These are phyloP conservation scores for Halictus quadricinctus DNA, from an alignment of 2,888 invertebrate genomes.

Conservation along the genomic window DNA sequence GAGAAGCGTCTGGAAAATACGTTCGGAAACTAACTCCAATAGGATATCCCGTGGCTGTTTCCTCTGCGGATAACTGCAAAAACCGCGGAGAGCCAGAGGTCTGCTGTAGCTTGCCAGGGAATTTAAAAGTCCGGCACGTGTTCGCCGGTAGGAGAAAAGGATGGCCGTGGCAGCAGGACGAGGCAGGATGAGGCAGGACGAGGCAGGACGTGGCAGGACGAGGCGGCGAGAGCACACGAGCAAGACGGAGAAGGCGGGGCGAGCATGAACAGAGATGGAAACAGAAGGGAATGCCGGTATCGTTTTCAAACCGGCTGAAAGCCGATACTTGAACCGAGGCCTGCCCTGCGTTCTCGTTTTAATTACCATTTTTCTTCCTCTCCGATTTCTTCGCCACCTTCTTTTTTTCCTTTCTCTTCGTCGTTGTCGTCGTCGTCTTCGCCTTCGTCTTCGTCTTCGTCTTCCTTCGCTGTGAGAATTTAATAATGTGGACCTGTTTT, in stretches of 20 bases:
- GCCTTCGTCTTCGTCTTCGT: constrained; percentile 9
- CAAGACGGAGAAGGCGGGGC: constrained; percentile 8
- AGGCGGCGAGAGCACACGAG: background rate
- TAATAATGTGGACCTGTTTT: constrained; percentile 28
- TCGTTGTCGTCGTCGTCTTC: constrained; percentile 36
- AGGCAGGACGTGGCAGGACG: background rate
- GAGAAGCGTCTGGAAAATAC: constrained; percentile 16
- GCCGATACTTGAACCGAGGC: constrained; percentile 73
- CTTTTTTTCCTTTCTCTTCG: constrained; percentile 2
- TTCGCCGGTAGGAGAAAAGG: constrained; percentile 27
- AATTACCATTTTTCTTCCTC: constrained; percentile 77
- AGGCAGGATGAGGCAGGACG: background rate
- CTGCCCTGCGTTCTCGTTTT: constrained; percentile 73
- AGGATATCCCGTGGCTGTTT: constrained; percentile 35
- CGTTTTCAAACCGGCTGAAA: constrained; percentile 76
- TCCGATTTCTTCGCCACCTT: constrained; percentile 73
- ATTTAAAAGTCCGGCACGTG: constrained; percentile 64
- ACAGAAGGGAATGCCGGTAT: constrained; percentile 69
- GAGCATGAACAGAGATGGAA: constrained; percentile 17
- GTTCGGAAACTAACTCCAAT: constrained; percentile 20
- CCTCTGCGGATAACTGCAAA: constrained; percentile 50
- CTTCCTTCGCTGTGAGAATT: constrained; percentile 64
- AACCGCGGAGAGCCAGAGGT: constrained; percentile 41
- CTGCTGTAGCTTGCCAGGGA: constrained; percentile 31
- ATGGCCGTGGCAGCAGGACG: background rate